These are phyloP conservation scores for Magallana nippona DNA, from an alignment of 2,888 invertebrate species.

Conservation along the genomic window DNA sequence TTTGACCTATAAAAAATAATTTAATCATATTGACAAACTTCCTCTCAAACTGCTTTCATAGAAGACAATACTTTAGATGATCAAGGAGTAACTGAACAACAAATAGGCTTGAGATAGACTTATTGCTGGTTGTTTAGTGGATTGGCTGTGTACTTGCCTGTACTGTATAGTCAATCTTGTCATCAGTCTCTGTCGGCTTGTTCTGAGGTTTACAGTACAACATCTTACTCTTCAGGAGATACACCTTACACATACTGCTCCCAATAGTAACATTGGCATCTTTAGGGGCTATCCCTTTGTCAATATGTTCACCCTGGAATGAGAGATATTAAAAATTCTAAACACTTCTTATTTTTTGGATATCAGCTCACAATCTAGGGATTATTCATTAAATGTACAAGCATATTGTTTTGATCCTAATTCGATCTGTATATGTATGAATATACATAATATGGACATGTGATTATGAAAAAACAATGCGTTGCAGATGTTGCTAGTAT, in stretches of 20 bases:
- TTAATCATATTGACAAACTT: not conserved
- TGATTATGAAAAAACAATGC: too few relatives aligned
- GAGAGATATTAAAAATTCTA: conserved; percentile 26
- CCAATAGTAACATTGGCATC: conserved; percentile 80
- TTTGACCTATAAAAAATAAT: conserved; percentile 62
- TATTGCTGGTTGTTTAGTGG: not conserved
- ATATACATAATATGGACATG: too few relatives aligned
- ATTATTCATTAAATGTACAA: too few relatives aligned
- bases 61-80: too few relatives aligned
- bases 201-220: conserved; percentile 93
- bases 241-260: conserved; percentile 92
- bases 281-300: conserved; percentile 60
- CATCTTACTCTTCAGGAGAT: conserved; percentile 86
- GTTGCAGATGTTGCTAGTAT: too few relatives aligned
- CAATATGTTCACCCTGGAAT: conserved; percentile 87
- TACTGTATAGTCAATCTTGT: conserved; percentile 45
- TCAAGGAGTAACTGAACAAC: not conserved
- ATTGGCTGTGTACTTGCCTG: conserved; percentile 41
- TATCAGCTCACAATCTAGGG: not conserved
- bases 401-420: too few relatives aligned
- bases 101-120: too few relatives aligned
- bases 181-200: conserved; percentile 50
- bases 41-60: not conserved
- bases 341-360: not conserved
- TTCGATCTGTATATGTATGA: too few relatives aligned